Conservation (phyloP, 2,113 vertebrate species). For the Apistogramma diplotaenia region DNA sequence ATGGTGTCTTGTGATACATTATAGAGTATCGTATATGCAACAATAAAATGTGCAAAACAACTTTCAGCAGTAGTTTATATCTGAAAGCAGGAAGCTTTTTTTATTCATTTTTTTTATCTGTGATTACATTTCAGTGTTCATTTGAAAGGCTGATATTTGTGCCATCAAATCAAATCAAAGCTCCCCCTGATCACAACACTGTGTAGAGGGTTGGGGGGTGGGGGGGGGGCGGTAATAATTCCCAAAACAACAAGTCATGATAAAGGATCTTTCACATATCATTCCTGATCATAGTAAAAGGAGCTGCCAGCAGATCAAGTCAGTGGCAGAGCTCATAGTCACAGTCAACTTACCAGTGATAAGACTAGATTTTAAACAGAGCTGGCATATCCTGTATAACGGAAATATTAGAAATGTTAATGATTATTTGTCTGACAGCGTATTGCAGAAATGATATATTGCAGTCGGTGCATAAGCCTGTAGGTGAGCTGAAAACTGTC, state of each 20-base stretch:
- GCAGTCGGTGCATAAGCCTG: too few species aligned
- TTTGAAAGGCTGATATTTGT: neutral
- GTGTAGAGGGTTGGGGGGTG: neutral
- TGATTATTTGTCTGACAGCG: neutral
- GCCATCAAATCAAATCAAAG: neutral
- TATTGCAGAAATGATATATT: neutral
- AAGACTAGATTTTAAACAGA: neutral
- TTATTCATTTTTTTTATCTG: neutral
- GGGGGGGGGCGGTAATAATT: neutral
- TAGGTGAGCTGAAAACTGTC: neutral
- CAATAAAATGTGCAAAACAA: conserved; percentile 15
- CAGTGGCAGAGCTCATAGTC: neutral
- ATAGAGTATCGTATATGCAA: neutral
- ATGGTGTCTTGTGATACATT: conserved; percentile 37
- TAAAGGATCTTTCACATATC: neutral
- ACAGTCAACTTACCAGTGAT: neutral
- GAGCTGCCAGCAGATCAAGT: neutral
- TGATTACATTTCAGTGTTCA: neutral
- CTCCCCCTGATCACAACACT: neutral
- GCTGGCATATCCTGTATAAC: neutral
- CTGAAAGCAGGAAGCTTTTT: neutral
- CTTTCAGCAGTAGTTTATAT: neutral
- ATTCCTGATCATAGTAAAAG: neutral
- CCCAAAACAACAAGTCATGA: neutral
- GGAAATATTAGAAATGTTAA: neutral